Base-by-base conservation (phyloP, 2,888 invertebrate species). In the Euspilapteryx auroguttella region DNA sequence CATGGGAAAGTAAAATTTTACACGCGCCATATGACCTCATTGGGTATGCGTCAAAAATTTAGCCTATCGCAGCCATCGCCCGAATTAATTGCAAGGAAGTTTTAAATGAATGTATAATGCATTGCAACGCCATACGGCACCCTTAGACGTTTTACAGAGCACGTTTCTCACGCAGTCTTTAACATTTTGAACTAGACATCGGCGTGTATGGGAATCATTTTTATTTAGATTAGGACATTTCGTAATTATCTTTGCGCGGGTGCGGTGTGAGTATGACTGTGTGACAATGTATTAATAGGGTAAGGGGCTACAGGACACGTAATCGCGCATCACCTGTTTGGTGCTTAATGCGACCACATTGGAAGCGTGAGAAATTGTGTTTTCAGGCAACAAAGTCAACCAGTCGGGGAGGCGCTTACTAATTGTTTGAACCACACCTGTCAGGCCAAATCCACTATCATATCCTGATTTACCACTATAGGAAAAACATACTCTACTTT, bases 1-100 rank as follows among this genome's bases (percentile, higher is more conserved):
- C 50, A 61, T 64, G 69, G 62, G 69, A 69, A 69, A 51, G 41
- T 42, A 24, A 35, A 41, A 40, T 39, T 37, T 39, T 39, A 40
- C 38, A 38, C 40, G 47, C 46, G 47, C 49, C 59, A 59, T 64
- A 53, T 58, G 63, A 62, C 52, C 48, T 52, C 55, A 65, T 71
- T 65, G 55, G 37, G 50, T 57, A 69, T 71, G 54, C 63, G 49
- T 47, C 42, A 45, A 49, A 47, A 41, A 42, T 26, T 14, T 14
- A 38, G 47, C 54, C 51, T 71, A 73, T 73, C 73, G 56, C 49
- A 51, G 56, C 55, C 55, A 65, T 66, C 66, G 49, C 50, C 44
- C 47, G 56, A 65, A 68, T 69, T 71, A 69, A 71, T 69, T 55
- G 63, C 64, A 65, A 73, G 66, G 64, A 71, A 64, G 50, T 54